Evolutionary conservation across 2,888 invertebrate genomes (phyloP), one percentile per base, ranked within the genome.

Genomic region (Polyploca ridens): DNA sequence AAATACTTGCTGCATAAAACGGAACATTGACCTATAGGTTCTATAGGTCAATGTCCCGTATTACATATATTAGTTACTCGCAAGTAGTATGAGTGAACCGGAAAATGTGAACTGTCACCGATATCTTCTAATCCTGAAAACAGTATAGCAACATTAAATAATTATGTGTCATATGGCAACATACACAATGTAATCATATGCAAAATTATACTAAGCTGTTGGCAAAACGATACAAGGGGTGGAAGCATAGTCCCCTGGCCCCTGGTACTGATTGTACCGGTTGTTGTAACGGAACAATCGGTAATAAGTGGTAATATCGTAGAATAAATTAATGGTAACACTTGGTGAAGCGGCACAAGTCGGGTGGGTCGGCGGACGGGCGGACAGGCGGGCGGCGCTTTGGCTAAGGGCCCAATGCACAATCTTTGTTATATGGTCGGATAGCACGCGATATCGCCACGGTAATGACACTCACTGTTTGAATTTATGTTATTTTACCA

Each of bases 241-340:
- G 61, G 61, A 11, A 59, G 63, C 58, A 65, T 63, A 60, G 64
- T 66, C 68, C 73, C 71, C n/a, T n/a, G n/a, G n/a, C n/a, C n/a
- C 73, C 66, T 82, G 87, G 89, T 79, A 86, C 86, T 79, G 78
- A 77, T 79, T 72, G 89, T 85, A 84, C 88, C 83, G 79, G 82
- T 82, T 78, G 78, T 78, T 71, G 75, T 82, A 79, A 81, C 78
- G 82, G 77, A 81, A 82, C 77, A 81, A 78, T 76, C 71, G 74
- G 69, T 72, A 73, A 75, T 76, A 75, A 73, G 72, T 69, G 71
- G 70, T 67, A 71, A 68, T 77, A 81, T 78, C 72, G 72, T 73
- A 70, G 79, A 77, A 79, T 81, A 83, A 84, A 85, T 88, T 90
- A 90, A 89, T 86, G 88, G 90, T 90, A 88, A 89, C 90, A 88